Base-by-base conservation (phyloP, 2,797 vertebrate species). In the Falco biarmicus region DNA sequence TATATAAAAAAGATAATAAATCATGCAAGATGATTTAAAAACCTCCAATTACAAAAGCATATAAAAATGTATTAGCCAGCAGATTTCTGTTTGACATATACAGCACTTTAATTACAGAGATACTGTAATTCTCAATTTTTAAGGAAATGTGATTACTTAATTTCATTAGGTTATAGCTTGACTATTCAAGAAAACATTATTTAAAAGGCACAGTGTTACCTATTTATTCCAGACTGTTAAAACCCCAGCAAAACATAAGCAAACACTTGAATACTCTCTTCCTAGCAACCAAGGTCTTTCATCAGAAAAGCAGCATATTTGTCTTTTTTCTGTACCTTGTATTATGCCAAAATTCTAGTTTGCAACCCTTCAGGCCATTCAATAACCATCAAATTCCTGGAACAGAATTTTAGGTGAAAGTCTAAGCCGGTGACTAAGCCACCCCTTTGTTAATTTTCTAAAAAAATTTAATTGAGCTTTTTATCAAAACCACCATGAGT, bases 241-340 rank as follows among this genome's bases (percentile, higher is more conserved):
- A 92, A 76, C 63, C 83, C 54, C 83, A 83, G 75, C 29, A 92
- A 87, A 95, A 84, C 83, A 89, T 57, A 83, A 92, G 54, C 64
- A 71, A 84, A 93, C 90, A 95, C 95, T 95, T 87, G 78, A 91
- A 73, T 83, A 77, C 73, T 79, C 87, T 96, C 95, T 93, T 97
- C 97, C 96, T 98, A 97, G 97, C 97, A 98, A 98, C 97, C 95
- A 97, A 98, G 95, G 95, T 80, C 95, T 94, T 96, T 93, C 93
- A 89, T 92, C 81, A 69, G 82, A 74, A 64, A 73, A 85, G 64
- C 66, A 82, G 51, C 74, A 39, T 70, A 81, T 64, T 87, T 89
- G 74, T 32, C 50, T 93, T 64, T 68, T 94, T 48, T 7, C 19
- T 47, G 53, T 75, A 31, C 6, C 56, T 76, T 66, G 22, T 22